These are phyloP conservation scores for Tragelaphus buxtoni DNA, from an alignment of 2,113 vertebrate genomes.

Conservation along the genomic window DNA sequence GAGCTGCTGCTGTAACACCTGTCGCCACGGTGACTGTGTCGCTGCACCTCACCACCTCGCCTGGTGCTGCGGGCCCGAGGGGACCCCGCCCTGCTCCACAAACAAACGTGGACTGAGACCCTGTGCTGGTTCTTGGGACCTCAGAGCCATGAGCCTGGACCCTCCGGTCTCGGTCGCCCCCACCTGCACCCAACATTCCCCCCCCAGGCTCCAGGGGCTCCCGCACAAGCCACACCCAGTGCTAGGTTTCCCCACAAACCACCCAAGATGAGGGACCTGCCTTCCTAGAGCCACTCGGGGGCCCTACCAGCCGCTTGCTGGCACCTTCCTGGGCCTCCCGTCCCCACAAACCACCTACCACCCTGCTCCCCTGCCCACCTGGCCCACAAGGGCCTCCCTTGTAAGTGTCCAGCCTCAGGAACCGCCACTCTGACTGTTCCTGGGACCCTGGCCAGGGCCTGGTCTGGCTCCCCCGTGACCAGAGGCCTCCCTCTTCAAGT, in stretches of 20 bases:
- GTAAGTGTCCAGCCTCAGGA: background rate
- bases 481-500: background rate
- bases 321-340: background rate
- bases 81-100: background rate
- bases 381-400: background rate
- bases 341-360: background rate
- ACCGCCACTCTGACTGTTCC: background rate
- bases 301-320: background rate
- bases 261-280: fast-evolving
- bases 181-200: background rate
- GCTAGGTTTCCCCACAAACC: background rate
- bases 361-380: background rate
- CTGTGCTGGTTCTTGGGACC: background rate
- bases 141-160: background rate
- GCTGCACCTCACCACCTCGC: background rate
- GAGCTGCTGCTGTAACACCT: background rate
- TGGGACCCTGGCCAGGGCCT: background rate
- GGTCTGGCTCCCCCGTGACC: background rate
- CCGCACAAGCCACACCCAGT: background rate
- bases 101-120: background rate
- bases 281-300: background rate
- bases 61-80: fast-evolving
- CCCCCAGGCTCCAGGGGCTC: background rate
- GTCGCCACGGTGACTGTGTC: fast-evolving
- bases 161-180: background rate